phyloP scores from a whole-genome alignment of 2,113 vertebrate species.

The Megaptera novaeangliae region DNA sequence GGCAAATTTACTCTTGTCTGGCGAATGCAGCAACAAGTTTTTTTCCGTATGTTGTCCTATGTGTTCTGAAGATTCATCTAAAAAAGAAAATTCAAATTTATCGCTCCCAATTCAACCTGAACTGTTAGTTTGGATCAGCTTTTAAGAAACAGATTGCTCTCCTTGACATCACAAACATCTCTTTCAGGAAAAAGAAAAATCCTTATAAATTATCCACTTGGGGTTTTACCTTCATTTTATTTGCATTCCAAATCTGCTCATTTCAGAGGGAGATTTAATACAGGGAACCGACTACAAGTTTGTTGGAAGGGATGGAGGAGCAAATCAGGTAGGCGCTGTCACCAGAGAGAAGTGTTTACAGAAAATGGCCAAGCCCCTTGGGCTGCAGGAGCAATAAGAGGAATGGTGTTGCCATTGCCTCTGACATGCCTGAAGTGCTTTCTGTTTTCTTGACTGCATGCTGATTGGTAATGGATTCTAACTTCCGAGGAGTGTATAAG shows the following conservation, averaged over 20 bases:
- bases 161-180: not conserved
- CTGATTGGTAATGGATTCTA: not conserved
- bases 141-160: not conserved
- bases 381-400: not conserved
- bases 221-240: not conserved
- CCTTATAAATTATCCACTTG: constrained; percentile 1
- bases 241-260: constrained; percentile 6
- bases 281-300: not conserved
- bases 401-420: not conserved
- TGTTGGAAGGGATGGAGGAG: not conserved
- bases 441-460: not conserved
- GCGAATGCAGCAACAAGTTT: not conserved
- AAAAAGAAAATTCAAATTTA: not conserved
- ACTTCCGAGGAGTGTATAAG: not conserved
- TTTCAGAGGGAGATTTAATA: not conserved
- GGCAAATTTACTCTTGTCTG: not conserved
- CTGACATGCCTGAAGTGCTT: not conserved
- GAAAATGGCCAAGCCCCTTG: not conserved
- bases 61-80: not conserved
- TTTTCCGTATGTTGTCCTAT: not conserved
- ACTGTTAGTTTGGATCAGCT: not conserved
- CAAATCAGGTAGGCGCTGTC: not conserved
- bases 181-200: not conserved
- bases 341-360: not conserved
- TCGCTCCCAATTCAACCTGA: not conserved